Evolutionary conservation across 1,140 invertebrate genomes (phyloP).

Genomic region (Heliconius congener): DNA sequence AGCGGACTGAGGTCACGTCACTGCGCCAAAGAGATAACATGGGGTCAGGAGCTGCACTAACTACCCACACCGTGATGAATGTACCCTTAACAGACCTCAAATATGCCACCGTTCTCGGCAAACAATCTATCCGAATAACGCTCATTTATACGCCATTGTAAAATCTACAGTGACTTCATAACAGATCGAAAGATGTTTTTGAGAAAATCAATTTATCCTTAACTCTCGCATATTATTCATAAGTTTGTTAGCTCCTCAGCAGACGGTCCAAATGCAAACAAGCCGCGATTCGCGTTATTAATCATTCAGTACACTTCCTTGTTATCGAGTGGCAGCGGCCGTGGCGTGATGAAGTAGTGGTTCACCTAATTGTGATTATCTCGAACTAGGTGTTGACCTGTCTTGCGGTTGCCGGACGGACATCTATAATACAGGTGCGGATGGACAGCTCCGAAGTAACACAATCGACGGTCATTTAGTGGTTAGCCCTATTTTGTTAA

Average conservation of each 20-base stretch:
- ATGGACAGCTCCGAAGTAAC: constrained; percentile 40
- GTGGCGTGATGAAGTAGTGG: constrained; percentile 69
- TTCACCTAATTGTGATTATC: constrained; percentile 71
- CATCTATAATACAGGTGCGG: constrained; percentile 61
- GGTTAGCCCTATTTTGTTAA: constrained; percentile 24
- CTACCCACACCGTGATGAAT: constrained; percentile 69
- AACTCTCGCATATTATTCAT: constrained; percentile 71
- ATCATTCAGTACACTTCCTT: constrained; percentile 68
- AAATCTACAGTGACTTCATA: constrained; percentile 38
- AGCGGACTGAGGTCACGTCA: constrained; percentile 64
- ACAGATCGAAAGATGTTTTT: constrained; percentile 45
- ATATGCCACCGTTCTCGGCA: constrained; percentile 69
- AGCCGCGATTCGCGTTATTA: constrained; percentile 67
- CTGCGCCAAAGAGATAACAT: constrained; percentile 74
- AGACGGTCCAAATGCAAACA: constrained; percentile 69
- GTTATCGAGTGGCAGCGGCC: constrained; percentile 67
- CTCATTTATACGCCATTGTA: constrained; percentile 53
- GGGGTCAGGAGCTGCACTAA: constrained; percentile 74
- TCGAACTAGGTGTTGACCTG: constrained; percentile 63
- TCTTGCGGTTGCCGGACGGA: constrained; percentile 50
- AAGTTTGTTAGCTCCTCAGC: constrained; percentile 66
- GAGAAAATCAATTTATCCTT: constrained; percentile 64
- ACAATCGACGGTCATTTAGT: constrained; percentile 41
- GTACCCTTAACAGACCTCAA: constrained; percentile 75
- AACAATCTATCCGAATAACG: constrained; percentile 67